Base-by-base conservation (phyloP, 2,888 invertebrate genomes). In the Camptogramma bilineatum region DNA sequence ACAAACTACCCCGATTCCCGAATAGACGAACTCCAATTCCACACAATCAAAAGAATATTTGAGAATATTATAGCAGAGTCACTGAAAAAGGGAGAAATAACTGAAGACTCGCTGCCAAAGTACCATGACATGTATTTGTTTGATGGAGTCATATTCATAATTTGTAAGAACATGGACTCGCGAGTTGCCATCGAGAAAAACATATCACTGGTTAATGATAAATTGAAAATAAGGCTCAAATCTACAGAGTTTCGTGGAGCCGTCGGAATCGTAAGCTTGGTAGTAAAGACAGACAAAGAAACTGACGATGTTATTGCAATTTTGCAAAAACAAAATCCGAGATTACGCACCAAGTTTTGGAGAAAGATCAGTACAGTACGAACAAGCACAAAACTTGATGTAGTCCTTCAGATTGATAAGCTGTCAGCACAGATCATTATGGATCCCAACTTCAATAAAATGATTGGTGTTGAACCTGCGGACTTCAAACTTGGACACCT, bases 221-320 rank as follows among this genome's bases (percentile, higher is more conserved):
- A 72, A 54, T 56, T 90, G 24, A 72, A 82, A 39, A 72, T 80
- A 0, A 79, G 78, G 64, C 74, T 92, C 1, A 90, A 88, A 71
- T 78, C 85, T 0, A 91, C 91, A 0, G 91, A 92, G 63, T 91
- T 88, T 62, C 81, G 92, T n/a, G 92, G 92, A 0, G 89, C 90
- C 0, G 92, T 92, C 0, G 92, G 92, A 0, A 91, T 91, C 9
- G 77, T 92, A 10, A 92, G 85, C 56, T 88, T 92, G 87, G 66
- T 78, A 3, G 78, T 87, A 0, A 85, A 84, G 65, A 85, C 87
- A 0, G 75, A 78, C 0, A 86, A 79, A 69, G 78, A 81, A 4
- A 80, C 85, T 0, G 85, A 90, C 21, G 87, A 86, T 16, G 82
- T 91, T 0, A 86, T 92, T 18, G 66, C 71, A 0, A 75, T 77